Evolutionary conservation across 1,140 invertebrate species (phyloP), one percentile per base, ranked within the genome.

Genomic region (Ostrea edulis): DNA sequence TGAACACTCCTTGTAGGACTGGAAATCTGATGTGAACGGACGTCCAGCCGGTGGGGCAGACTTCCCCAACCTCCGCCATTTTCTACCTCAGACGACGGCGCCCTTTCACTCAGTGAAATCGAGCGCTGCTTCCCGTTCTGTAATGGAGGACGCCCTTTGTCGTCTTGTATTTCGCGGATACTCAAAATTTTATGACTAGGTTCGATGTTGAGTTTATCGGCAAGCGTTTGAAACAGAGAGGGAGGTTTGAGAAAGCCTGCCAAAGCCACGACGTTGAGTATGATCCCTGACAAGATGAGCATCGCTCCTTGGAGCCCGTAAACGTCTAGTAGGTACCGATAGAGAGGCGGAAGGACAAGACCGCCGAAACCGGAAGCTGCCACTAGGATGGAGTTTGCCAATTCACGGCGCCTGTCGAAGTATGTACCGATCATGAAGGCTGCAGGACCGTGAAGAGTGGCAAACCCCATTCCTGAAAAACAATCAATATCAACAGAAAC

Each of bases 401-500:
- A 94, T 2, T 97, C 97, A 84, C 98, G 95, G 96, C 97, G 97
- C 95, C 97, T 97, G 94, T 98, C 97, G 94, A 98, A 98, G 95
- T 98, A 98, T 95, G 98, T 98, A 11, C 97, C 97, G 0, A 97
- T 97, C 7, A 93, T 84, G 52, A 92, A 89, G 1, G 90, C 86
- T n/a, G 89, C 58, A 0, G 98, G 97, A 5, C 98, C 97, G 92
- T 97, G 97, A 91, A 97, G 97, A 44, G 98, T 94, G 86, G 97
- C 97, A 86, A 98, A 95, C 8, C 97, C 98, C 90, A 98, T 97
- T 2, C 97, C 98, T 97, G 92, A 4, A 94, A 93, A 81, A 20
- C 58, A 55, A 81, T 51, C 53, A 2, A 81, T 17, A 25, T 22
- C 5, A 44, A 2, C 35, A 44, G 35, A 44, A 44, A 44, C 35